Conservation (phyloP, 2,113 vertebrate species). For the Upupa epops region DNA sequence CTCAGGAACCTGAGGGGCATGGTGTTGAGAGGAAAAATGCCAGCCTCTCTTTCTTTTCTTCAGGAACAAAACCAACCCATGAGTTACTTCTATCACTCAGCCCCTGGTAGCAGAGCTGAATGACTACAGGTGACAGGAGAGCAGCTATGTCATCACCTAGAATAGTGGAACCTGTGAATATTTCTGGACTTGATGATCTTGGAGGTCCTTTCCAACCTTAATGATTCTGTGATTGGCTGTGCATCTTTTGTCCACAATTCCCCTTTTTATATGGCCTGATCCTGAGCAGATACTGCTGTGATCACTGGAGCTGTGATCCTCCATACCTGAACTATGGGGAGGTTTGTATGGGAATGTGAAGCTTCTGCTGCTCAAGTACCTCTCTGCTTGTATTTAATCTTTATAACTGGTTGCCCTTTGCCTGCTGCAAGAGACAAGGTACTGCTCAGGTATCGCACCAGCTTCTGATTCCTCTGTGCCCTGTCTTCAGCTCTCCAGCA, state of each 20-base stretch:
- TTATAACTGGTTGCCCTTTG: neutral
- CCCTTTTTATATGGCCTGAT: neutral
- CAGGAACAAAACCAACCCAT: too few species aligned
- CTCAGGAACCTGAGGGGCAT: fast-evolving
- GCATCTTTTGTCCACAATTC: neutral
- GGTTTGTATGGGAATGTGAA: neutral
- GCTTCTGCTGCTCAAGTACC: neutral
- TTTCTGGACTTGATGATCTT: too few species aligned
- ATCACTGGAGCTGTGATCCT: neutral
- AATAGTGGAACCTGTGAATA: neutral
- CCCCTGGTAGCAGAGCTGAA: neutral
- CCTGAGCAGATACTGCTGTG: neutral
- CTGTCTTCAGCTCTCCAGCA: neutral
- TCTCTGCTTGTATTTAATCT: neutral
- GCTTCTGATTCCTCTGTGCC: neutral
- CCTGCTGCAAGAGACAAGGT: neutral
- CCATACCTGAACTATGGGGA: neutral
- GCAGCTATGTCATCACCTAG: neutral
- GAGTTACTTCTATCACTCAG: neutral
- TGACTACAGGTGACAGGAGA: neutral
- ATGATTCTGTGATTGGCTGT: too few species aligned
- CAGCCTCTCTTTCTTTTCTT: neutral
- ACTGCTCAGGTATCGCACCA: neutral
- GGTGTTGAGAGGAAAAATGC: neutral
- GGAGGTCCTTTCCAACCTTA: too few species aligned